Conservation (phyloP, 2,113 vertebrate species). For the Steatornis caripensis region DNA sequence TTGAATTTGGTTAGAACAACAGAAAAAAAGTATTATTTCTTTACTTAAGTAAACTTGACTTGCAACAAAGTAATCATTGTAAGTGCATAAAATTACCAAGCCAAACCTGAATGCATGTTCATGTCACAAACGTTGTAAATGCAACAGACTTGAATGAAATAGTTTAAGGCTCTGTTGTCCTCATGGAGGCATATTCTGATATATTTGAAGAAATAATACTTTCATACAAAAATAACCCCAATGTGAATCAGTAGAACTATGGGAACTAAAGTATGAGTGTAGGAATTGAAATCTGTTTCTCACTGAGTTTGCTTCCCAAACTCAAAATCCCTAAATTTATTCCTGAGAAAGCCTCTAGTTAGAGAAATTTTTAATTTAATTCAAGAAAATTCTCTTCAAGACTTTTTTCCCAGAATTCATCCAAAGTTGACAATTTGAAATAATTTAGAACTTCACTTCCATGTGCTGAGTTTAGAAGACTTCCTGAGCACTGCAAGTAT, state of each 20-base stretch:
- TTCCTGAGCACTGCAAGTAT: not conserved
- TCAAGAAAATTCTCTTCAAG: not conserved
- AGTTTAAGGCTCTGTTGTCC: not conserved
- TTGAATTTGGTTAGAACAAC: not conserved
- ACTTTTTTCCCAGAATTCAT: not conserved
- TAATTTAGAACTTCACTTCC: not conserved
- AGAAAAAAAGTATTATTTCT: slow-evolving; percentile 28
- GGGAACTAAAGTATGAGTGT: not conserved
- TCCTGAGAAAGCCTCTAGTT: not conserved
- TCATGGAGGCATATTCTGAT: not conserved
- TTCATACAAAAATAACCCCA: not conserved
- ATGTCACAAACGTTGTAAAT: not conserved
- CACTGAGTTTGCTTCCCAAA: not conserved
- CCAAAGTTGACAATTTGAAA: not conserved
- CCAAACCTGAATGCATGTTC: not conserved
- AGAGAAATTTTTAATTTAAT: not conserved
- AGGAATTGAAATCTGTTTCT: not conserved
- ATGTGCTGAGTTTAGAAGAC: not conserved
- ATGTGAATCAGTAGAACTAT: not conserved
- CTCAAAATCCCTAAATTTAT: not conserved
- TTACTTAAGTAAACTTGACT: slow-evolving; percentile 36
- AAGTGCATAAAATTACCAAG: slow-evolving; percentile 42
- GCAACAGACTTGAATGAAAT: not conserved
- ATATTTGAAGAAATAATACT: not conserved
- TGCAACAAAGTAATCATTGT: slow-evolving; percentile 37